phyloP scores from a whole-genome alignment of 2,797 vertebrate species.

The Rachycentron canadum region DNA sequence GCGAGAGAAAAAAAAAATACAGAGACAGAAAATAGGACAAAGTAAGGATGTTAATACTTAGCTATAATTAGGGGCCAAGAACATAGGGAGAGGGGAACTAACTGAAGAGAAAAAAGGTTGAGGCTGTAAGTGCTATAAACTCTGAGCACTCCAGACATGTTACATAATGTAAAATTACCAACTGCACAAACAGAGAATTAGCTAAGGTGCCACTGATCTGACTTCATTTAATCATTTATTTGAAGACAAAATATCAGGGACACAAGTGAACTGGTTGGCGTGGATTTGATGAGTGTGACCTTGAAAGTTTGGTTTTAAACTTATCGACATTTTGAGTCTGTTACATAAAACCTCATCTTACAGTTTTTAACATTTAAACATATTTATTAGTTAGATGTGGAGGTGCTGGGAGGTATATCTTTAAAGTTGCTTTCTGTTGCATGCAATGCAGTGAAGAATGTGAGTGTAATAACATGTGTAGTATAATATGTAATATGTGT shows the following conservation, averaged over 20 bases:
- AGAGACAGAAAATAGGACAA: background rate
- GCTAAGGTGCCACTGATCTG: background rate
- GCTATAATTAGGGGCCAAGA: background rate
- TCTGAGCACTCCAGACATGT: background rate
- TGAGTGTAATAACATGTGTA: background rate
- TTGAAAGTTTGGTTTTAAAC: background rate
- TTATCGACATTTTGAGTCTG: background rate
- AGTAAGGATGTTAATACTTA: background rate
- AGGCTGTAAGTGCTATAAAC: slow-evolving; percentile 1
- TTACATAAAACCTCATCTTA: background rate
- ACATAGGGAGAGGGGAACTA: background rate
- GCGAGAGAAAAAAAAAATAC: background rate
- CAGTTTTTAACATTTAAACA: background rate
- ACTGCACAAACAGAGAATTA: background rate
- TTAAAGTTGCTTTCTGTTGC: background rate
- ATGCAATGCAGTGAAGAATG: no score
- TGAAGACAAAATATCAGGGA: background rate
- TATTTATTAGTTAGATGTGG: background rate
- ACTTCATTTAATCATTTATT: slow-evolving; percentile 5
- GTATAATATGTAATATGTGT: no score
- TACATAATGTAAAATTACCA: slow-evolving; percentile 8
- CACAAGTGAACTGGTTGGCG: background rate
- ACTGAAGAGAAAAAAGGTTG: background rate
- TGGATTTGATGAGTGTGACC: background rate
- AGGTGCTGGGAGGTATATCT: background rate